These are phyloP conservation scores for Platygyra sinensis DNA, from an alignment of 64 coral and sea anemone genomes.

Conservation along the genomic window DNA sequence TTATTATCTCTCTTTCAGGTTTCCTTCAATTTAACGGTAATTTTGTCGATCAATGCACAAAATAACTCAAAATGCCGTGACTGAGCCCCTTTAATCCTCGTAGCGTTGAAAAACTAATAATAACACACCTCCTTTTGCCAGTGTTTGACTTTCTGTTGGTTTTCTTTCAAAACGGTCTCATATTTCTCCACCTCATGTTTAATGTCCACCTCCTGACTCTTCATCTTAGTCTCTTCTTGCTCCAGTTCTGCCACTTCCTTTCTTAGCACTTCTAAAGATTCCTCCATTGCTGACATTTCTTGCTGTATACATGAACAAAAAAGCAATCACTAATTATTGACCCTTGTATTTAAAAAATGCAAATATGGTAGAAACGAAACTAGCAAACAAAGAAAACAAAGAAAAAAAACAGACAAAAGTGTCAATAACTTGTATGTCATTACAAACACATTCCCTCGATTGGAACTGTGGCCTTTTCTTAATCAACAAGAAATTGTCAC, in stretches of 20 bases:
- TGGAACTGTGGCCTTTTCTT: too few relatives aligned
- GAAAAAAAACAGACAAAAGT: too few relatives aligned
- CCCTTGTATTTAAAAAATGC: not conserved
- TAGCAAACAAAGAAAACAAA: too few relatives aligned
- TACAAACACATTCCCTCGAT: too few relatives aligned
- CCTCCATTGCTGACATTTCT: slow-evolving; percentile 86
- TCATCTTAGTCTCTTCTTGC: slow-evolving; percentile 72
- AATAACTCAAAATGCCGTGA: too few relatives aligned
- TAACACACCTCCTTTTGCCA: slow-evolving; percentile 88
- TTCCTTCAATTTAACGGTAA: too few relatives aligned
- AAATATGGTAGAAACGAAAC: too few relatives aligned
- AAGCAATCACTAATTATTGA: not conserved
- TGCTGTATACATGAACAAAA: not conserved
- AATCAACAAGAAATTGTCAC: too few relatives aligned
- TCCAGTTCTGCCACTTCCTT: slow-evolving; percentile 64
- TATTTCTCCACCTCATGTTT: slow-evolving; percentile 96
- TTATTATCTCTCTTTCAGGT: too few relatives aligned
- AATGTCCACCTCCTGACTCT: slow-evolving; percentile 83
- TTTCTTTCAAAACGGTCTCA: slow-evolving; percentile 79
- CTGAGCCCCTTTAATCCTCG: too few relatives aligned
- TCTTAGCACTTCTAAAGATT: slow-evolving; percentile 21
- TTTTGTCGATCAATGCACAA: too few relatives aligned
- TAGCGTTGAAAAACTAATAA: not conserved
- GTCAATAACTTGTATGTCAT: too few relatives aligned
- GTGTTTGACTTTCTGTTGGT: slow-evolving; percentile 83